phyloP scores from a whole-genome alignment of 2,797 vertebrate genomes.

The Coluber constrictor region DNA sequence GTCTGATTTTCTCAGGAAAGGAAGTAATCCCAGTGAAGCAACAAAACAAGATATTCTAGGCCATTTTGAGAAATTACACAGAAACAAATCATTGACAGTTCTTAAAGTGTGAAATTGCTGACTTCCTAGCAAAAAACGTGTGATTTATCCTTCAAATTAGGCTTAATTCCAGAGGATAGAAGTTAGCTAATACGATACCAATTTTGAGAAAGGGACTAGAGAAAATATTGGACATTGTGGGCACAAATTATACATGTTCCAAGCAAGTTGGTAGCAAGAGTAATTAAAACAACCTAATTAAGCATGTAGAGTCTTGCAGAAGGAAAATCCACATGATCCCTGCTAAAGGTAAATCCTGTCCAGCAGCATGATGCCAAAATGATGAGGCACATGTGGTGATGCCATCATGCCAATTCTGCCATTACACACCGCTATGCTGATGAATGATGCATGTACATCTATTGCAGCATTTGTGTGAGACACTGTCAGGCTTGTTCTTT shows the following conservation, averaged over 20 bases:
- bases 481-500: background rate
- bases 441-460: background rate
- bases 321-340: background rate
- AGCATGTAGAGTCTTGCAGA: background rate
- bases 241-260: background rate
- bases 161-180: background rate
- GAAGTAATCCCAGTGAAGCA: background rate
- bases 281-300: background rate
- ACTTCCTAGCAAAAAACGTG: background rate
- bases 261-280: background rate
- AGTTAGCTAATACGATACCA: background rate
- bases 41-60: background rate
- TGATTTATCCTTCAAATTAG: background rate
- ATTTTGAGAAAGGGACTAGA: background rate
- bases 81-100: background rate
- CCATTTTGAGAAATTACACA: background rate
- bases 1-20: background rate
- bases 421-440: background rate
- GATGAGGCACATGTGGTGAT: background rate
- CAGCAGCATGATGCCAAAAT: background rate
- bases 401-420: background rate
- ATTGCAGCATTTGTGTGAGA: background rate
- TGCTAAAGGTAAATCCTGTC: background rate
- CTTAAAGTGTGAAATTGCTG: background rate
- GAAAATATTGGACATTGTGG: background rate